phyloP scores from a whole-genome alignment of 2,888 invertebrate genomes.

The Diaprepes abbreviatus region DNA sequence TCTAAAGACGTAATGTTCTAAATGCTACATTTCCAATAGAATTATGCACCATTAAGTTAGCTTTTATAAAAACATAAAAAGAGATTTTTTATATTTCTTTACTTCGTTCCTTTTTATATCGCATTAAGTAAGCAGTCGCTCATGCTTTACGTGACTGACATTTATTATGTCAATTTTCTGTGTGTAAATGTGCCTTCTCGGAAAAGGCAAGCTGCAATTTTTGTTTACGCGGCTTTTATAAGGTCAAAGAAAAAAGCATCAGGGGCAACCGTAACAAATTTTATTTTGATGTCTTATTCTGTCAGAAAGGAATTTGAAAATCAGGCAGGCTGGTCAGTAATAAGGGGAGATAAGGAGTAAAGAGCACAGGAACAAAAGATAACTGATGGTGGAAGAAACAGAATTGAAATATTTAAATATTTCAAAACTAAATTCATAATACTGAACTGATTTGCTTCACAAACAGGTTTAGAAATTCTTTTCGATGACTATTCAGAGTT shows the following conservation, averaged over 20 bases:
- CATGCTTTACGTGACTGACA: conserved; percentile 13
- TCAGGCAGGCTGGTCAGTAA: no score
- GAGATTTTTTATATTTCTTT: conserved; percentile 1
- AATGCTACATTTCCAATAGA: background rate
- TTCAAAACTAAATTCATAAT: no score
- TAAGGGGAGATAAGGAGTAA: no score
- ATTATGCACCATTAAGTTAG: background rate
- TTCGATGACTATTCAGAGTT: no score
- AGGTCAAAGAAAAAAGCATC: background rate
- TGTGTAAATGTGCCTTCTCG: background rate
- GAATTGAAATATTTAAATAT: no score
- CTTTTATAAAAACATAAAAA: background rate
- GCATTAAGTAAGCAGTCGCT: conserved; percentile 6
- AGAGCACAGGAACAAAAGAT: no score
- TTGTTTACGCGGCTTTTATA: background rate
- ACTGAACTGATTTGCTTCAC: no score
- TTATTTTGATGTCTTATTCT: no score
- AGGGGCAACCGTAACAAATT: background rate
- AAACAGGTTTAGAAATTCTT: no score
- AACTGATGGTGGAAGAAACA: no score
- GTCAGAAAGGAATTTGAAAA: no score
- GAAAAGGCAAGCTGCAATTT: background rate
- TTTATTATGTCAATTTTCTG: background rate
- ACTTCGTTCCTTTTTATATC: background rate
- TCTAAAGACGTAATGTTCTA: no score